These are phyloP conservation scores for Lypha dubia DNA, from an alignment of 2,888 invertebrate species.

Conservation along the genomic window DNA sequence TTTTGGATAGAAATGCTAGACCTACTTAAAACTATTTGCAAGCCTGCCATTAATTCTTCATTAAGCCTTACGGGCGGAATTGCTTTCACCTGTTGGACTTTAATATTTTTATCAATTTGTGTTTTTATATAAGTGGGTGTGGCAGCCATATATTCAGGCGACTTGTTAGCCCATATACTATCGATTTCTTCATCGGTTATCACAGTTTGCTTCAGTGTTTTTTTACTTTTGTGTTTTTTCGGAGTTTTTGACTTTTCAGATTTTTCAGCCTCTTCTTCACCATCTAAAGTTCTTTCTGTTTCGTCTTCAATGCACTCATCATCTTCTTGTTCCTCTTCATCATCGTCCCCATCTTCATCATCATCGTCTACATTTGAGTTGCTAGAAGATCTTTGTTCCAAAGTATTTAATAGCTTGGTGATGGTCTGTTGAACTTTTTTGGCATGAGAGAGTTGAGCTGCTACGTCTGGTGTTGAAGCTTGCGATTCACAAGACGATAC, in stretches of 20 bases:
- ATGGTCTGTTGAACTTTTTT: conserved; percentile 75
- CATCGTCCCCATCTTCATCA: conserved; percentile 77
- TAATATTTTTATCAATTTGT: conserved; percentile 74
- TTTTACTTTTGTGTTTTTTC: conserved; percentile 45
- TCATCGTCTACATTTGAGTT: conserved; percentile 80
- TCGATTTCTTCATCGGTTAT: conserved; percentile 76
- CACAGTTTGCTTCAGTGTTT: not conserved
- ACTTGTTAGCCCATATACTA: conserved; percentile 78
- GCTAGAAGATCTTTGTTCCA: conserved; percentile 79
- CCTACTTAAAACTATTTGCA: conserved; percentile 72
- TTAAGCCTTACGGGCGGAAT: conserved; percentile 75
- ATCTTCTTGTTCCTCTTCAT: conserved; percentile 59
- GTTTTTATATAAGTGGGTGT: conserved; percentile 77
- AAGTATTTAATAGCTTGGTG: conserved; percentile 76
- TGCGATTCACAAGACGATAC: conserved; percentile 81
- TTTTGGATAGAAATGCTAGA: conserved; percentile 41
- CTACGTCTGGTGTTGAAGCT: conserved; percentile 77
- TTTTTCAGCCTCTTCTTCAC: conserved; percentile 59
- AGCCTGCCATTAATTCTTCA: conserved; percentile 68
- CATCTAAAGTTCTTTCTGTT: conserved; percentile 4
- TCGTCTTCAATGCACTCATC: not conserved
- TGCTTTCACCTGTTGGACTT: conserved; percentile 68
- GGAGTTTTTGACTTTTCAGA: conserved; percentile 12
- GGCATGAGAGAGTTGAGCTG: conserved; percentile 72
- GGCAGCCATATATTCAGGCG: conserved; percentile 77